Conservation (phyloP, 2,888 invertebrate species). For the Mesopsocus fuscifrons region DNA sequence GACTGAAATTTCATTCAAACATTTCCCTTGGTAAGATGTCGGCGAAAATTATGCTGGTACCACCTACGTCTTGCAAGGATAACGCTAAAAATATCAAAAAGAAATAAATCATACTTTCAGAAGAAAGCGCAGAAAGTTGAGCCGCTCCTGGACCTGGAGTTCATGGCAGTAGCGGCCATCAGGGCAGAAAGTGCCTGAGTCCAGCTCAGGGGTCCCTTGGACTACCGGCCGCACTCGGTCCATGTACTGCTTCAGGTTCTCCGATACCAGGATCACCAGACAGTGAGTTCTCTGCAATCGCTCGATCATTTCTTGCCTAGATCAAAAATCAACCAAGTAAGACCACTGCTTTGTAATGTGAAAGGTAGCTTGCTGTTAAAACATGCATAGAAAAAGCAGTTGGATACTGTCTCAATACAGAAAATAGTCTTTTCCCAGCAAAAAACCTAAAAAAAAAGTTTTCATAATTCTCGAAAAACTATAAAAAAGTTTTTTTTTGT, state of each 20-base stretch:
- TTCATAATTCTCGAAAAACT: neutral
- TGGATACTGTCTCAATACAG: too few species aligned
- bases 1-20: too few species aligned
- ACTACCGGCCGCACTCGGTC: conserved; percentile 52
- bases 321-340: too few species aligned
- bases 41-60: too few species aligned
- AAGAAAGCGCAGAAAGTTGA: conserved; percentile 81
- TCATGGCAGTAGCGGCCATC: conserved; percentile 84
- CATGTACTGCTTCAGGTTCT: conserved; percentile 83
- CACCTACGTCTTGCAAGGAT: too few species aligned
- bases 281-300: conserved; percentile 80
- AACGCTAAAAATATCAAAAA: too few species aligned
- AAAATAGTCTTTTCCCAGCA: conserved; percentile 3
- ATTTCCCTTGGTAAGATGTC: too few species aligned
- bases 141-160: conserved; percentile 81
- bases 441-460: neutral
- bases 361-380: too few species aligned
- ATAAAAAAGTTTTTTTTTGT: too few species aligned
- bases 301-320: conserved; percentile 62
- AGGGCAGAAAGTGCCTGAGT: conserved; percentile 56
- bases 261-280: conserved; percentile 81
- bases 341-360: too few species aligned
- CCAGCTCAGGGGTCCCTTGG: conserved; percentile 52
- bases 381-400: too few species aligned
- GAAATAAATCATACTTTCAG: conserved; percentile 47